Conservation (phyloP, 2,797 vertebrate species). For the Carduelis carduelis region DNA sequence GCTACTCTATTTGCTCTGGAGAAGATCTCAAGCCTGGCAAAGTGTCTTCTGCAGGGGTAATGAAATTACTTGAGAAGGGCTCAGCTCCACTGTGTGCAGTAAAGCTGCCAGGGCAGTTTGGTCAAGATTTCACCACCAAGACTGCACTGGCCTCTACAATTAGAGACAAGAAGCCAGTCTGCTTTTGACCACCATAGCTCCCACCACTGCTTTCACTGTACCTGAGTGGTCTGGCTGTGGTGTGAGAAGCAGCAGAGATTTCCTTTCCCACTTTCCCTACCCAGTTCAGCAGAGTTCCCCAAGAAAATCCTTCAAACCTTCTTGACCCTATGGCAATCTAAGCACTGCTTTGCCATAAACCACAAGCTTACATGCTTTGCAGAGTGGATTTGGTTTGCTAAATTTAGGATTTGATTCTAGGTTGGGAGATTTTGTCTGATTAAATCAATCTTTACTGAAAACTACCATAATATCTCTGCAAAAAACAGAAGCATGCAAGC, state of each 20-base stretch:
- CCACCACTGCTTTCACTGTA: background rate
- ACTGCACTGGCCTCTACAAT: background rate
- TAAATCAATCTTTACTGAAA: slow-evolving; percentile 24
- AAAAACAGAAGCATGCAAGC: background rate
- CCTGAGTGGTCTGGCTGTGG: background rate
- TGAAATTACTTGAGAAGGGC: background rate
- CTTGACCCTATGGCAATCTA: background rate
- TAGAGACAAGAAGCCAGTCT: background rate
- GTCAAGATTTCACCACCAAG: background rate
- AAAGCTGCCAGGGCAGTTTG: background rate
- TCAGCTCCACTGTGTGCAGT: background rate
- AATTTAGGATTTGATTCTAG: slow-evolving; percentile 2
- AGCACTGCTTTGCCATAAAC: background rate
- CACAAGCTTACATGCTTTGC: background rate
- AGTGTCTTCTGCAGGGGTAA: background rate
- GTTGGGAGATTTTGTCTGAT: background rate
- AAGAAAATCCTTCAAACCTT: background rate
- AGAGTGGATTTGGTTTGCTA: background rate
- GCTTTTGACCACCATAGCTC: background rate
- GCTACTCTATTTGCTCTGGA: background rate
- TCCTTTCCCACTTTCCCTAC: background rate
- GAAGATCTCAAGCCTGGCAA: background rate
- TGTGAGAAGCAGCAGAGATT: background rate
- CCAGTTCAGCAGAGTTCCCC: background rate
- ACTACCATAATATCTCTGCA: background rate